Evolutionary conservation across 2,113 vertebrate species (phyloP), one percentile per base, ranked within the genome.

Genomic region (Mungos mungo): DNA sequence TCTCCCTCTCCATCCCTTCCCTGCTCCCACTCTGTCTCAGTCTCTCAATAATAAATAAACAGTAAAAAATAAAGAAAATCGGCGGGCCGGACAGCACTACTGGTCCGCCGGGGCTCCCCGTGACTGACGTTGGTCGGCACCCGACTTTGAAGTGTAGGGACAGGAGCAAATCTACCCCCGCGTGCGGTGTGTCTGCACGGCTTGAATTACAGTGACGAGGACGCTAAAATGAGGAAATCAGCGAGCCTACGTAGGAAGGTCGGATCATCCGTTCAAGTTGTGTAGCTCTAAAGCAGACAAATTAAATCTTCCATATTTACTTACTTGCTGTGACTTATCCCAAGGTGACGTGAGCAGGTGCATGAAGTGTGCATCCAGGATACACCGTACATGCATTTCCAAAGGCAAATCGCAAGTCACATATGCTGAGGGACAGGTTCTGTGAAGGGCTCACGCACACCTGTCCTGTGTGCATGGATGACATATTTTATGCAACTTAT

Each of bases 41-140:
- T 50, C 47, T 50, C 47, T 50, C 47, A 50, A 50, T 50, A 50
- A 50, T 50, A 50, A 50, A 50, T 50, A 2, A 50, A 50, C 47
- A 50, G 47, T 50, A 50, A 50, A 50, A 50, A 50, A 50, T 8
- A 50, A 50, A 50, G 10, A 45, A 50, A 50, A 50, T 23, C 15
- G 12, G 27, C 27, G 12, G 71, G 15, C 7, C 71, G 13, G 41
- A 27, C 38, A 6, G 69, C 12, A 23, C 71, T 6, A 1, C 41
- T 3, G 12, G 38, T 74, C 38, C 71, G 21, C 41, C 71, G 4
- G 41, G 71, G 71, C n/a, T 38, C 35, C 69, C 69, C 38, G 69
- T 25, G 69, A 38, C 0, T 1, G 35, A 14, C 71, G 6, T 27
- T 41, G 12, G 71, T 25, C 11, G 4, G 33, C n/a, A 0, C 9